Evolutionary conservation across 92 coral and sea anemone species (phyloP), one percentile per base, ranked within the genome.

Genomic region (Porites cylindrica): DNA sequence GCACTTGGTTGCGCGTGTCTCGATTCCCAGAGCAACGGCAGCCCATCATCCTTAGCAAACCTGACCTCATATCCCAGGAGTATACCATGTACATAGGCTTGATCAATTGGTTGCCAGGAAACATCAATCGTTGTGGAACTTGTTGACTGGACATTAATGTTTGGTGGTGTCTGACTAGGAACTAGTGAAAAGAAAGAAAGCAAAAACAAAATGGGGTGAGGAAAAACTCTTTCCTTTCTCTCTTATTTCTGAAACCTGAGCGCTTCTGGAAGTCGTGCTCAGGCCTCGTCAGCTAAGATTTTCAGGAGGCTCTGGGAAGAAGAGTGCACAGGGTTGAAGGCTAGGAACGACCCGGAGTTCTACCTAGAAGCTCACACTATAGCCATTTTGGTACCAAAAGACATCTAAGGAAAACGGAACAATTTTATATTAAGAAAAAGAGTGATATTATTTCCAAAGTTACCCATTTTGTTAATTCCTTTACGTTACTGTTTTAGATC

Each of bases 61-160:
- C 79, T 59, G 18, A 89, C 68, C 51, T 70, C 80, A 70, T 83
- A 89, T 23, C 92, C 92, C 63, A 84, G 56, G 13, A 84, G 83
- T 21, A 89, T 78, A 0, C 92, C 92, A 21, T 89, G 85, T 12
- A 70, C 73, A 61, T 89, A 79, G 3, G 76, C 85, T 70, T 69
- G 17, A 60, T 75, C 67, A 19, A 89, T 77, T 66, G 78, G 64
- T 18, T 43, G 8, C 92, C 92, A 89, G 0, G 89, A 59, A 8
- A 84, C 89, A 14, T 52, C 61, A 43, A 84, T 84, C 23, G 73
- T 63, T 0, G 61, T 84, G 51, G 86, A 82, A 58, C 86, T 82
- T 9, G 79, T 82, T 0, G 60, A 2, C 72, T 32, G 43, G 38
- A 82, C 29, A 32, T 7, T n/a, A 5, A 19, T 56, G 70, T 72